A percentile compares a stretch with the other conserved stretches of the same genome.
Evolutionary conservation across 2,113 vertebrate species (phyloP).

Genomic region (Bambusicola thoracicus): DNA sequence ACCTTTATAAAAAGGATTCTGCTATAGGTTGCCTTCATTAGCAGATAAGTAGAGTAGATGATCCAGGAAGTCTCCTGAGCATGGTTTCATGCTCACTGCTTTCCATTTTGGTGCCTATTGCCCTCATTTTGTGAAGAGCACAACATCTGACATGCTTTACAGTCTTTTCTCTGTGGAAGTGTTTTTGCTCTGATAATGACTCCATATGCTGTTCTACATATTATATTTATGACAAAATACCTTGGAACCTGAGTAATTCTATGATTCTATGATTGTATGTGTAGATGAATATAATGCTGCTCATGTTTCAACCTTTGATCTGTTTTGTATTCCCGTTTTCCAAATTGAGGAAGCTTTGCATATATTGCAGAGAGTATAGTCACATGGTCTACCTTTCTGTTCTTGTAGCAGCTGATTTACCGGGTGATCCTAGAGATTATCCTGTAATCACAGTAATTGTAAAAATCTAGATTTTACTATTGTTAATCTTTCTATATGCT

Average conservation of each 20-base stretch:
- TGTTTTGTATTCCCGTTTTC: background rate
- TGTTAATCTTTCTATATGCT: background rate
- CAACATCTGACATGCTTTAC: background rate
- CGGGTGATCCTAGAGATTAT: background rate
- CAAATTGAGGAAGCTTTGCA: background rate
- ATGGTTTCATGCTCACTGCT: rapidly evolving
- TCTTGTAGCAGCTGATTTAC: background rate
- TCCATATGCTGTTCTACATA: too few species aligned
- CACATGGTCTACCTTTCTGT: background rate
- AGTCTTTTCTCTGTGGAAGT: background rate
- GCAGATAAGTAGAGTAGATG: background rate
- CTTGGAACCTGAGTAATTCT: too few species aligned
- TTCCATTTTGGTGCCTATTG: background rate
- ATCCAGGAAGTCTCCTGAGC: background rate
- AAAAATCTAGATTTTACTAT: background rate
- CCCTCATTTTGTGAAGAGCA: background rate
- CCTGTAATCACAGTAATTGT: background rate
- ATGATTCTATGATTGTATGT: too few species aligned
- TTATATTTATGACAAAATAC: background rate
- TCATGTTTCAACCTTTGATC: background rate
- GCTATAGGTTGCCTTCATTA: background rate
- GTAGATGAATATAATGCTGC: background rate
- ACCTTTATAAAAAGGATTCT: background rate
- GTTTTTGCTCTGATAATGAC: background rate
- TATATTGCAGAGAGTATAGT: background rate